Base-by-base conservation (phyloP, 1,140 invertebrate genomes). In the Drosophila ercepeae region DNA sequence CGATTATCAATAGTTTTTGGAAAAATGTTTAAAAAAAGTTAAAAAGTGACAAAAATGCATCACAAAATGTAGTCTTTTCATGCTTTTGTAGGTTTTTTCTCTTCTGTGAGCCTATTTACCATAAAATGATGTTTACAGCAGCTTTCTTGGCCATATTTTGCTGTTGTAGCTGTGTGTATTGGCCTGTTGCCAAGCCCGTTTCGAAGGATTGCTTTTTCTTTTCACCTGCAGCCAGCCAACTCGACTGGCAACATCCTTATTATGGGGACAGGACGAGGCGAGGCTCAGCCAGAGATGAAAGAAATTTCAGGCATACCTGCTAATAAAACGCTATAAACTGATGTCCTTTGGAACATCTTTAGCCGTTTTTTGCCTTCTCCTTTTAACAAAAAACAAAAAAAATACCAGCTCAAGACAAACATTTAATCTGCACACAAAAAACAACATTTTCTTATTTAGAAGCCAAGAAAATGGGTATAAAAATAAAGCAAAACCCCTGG, bases 241-340 rank as follows among this genome's bases (percentile, higher is more conserved):
- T 67, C 48, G 52, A 53, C 63, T 53, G 45, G 36, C 25, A 67
- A 65, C 63, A 42, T 25, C 6, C 39, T 42, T 18, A 14, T 32
- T 52, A 32, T 32, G 9, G 29, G 2, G 29, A 32, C 29, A 32
- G 29, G 29, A 32, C 29, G 60, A 19, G 34, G 36, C 11, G 23
- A 32, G 54, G 54, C 64, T 54, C 69, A 55, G 64, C 41, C 74
- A 16, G 59, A 27, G 25, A 75, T 70, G 76, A 70, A 63, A 59
- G 60, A 60, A 75, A 70, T 70, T 64, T 53, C 53, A 52, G 78
- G 63, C 58, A 57, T 54, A 53, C 49, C 64, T 49, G 59, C 79
- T 83, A 84, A 83, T 83, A 83, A 78, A 84, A 46, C 64, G 79
- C 75, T 71, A 83, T 84, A 83, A 83, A 84, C 78, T 84, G 78